Conservation (phyloP, 2,888 invertebrate genomes). For the Drosophila greeni region DNA sequence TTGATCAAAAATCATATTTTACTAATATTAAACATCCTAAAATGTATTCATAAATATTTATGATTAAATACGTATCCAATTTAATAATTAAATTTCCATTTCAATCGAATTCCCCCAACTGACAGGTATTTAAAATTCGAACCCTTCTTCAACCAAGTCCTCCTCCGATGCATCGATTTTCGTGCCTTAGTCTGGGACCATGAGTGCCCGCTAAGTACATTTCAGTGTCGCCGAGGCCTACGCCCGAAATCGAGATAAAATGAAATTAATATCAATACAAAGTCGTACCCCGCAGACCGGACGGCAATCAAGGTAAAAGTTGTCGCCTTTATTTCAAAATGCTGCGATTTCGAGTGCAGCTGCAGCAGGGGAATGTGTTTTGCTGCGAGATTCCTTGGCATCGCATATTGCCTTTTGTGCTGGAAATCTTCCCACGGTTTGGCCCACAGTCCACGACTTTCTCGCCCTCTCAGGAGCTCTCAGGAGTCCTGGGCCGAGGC, state of each 20-base stretch:
- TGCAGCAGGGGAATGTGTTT: slow-evolving; percentile 62
- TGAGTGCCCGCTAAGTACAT: slow-evolving; percentile 54
- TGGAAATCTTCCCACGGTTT: slow-evolving; percentile 74
- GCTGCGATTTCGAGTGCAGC: slow-evolving; percentile 58
- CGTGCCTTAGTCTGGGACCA: background rate
- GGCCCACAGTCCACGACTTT: slow-evolving; percentile 15
- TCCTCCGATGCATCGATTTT: background rate
- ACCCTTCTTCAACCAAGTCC: too few species aligned
- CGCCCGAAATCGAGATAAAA: slow-evolving; percentile 40
- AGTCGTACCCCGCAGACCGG: slow-evolving; percentile 16
- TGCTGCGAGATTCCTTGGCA: slow-evolving; percentile 54
- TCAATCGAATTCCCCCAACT: background rate
- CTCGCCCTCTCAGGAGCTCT: slow-evolving; percentile 41
- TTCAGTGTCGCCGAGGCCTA: slow-evolving; percentile 66
- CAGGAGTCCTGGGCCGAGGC: slow-evolving; percentile 14
- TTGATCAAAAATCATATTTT: too few species aligned
- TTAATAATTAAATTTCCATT: background rate
- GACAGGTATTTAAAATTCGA: slow-evolving; percentile 9
- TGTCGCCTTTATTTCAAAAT: slow-evolving; percentile 42
- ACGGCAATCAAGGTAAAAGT: slow-evolving; percentile 32
- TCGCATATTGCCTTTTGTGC: slow-evolving; percentile 50
- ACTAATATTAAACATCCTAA: too few species aligned
- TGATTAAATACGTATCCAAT: background rate
- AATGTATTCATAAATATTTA: too few species aligned
- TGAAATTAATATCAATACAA: slow-evolving; percentile 12